Evolutionary conservation across 2,797 vertebrate species (phyloP).

Genomic region (Hippoglossus hippoglossus): DNA sequence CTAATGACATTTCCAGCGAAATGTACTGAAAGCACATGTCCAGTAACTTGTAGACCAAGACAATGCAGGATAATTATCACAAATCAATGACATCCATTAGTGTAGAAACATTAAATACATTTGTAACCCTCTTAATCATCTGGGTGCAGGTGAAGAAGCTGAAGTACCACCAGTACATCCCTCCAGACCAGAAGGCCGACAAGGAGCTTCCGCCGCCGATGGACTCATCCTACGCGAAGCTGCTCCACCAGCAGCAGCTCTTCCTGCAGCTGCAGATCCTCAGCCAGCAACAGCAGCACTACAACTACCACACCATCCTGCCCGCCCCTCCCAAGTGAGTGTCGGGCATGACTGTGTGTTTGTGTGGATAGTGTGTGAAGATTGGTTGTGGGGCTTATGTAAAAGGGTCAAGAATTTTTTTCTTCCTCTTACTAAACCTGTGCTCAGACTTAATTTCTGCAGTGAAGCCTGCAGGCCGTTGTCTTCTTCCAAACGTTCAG

Average conservation of each 20-base stretch:
- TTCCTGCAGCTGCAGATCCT: slow-evolving; percentile 98
- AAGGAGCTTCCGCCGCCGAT: slow-evolving; percentile 92
- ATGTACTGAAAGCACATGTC: background rate
- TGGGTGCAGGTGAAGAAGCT: slow-evolving; percentile 91
- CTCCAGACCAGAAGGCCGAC: slow-evolving; percentile 96
- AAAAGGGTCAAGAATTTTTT: background rate
- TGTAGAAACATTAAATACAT: background rate
- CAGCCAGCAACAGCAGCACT: slow-evolving; percentile 98
- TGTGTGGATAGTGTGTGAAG: background rate
- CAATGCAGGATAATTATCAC: background rate
- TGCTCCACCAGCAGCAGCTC: slow-evolving; percentile 96
- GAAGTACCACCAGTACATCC: slow-evolving; percentile 98
- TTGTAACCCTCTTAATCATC: background rate
- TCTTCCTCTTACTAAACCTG: slow-evolving; percentile 1
- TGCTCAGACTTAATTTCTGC: slow-evolving; percentile 11
- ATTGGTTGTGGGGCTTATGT: no score
- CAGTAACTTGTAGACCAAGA: background rate
- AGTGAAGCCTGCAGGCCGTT: slow-evolving; percentile 11
- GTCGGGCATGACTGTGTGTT: background rate
- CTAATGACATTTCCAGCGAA: background rate
- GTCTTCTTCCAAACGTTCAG: background rate
- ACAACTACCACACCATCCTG: slow-evolving; percentile 97
- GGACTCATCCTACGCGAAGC: slow-evolving; percentile 96
- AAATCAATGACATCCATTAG: background rate
- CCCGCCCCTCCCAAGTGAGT: slow-evolving; percentile 95